A percentile compares a stretch with the other conserved stretches of the same genome.
Conservation (phyloP, 2,797 vertebrate genomes). For the Harpagifer antarcticus region DNA sequence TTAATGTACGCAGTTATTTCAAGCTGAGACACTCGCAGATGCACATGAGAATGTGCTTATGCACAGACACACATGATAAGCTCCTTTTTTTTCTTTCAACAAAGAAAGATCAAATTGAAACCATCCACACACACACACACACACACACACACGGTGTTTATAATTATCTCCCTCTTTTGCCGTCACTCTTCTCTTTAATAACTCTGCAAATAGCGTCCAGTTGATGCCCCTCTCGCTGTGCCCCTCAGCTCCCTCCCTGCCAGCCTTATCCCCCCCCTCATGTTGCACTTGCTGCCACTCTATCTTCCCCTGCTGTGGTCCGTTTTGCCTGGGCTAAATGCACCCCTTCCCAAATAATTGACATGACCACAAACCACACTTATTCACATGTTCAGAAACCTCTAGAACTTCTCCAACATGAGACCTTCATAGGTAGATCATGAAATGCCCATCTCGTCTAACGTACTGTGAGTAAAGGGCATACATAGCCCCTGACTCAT, state of each 20-base stretch:
- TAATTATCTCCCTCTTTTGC: conserved; percentile 63
- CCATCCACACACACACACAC: conserved; percentile 32
- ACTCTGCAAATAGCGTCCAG: conserved; percentile 75
- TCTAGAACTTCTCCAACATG: conserved; percentile 40
- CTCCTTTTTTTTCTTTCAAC: conserved; percentile 27
- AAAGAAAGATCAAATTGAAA: conserved; percentile 62
- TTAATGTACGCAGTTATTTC: conserved; percentile 65
- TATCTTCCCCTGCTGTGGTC: conserved; percentile 41
- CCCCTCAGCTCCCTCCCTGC: conserved; percentile 51
- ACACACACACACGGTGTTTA: conserved; percentile 53
- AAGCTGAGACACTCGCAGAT: conserved; percentile 42
- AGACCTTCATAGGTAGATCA: conserved; percentile 33
- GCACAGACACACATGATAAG: conserved; percentile 28
- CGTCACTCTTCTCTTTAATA: conserved; percentile 68
- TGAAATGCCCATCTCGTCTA: conserved; percentile 46
- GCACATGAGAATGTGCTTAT: conserved; percentile 50
- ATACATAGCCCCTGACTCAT: conserved; percentile 24
- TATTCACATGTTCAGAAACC: conserved; percentile 30
- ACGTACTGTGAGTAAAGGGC: conserved; percentile 32
- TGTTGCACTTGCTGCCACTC: conserved; percentile 60
- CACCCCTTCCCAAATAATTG: conserved; percentile 56
- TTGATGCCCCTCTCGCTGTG: conserved; percentile 50
- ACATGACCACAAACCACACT: conserved; percentile 60
- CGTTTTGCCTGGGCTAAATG: conserved; percentile 76
- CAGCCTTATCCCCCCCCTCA: conserved; percentile 44